Evolutionary conservation across 1,140 invertebrate genomes (phyloP).

Genomic region (Heliconius nattereri): DNA sequence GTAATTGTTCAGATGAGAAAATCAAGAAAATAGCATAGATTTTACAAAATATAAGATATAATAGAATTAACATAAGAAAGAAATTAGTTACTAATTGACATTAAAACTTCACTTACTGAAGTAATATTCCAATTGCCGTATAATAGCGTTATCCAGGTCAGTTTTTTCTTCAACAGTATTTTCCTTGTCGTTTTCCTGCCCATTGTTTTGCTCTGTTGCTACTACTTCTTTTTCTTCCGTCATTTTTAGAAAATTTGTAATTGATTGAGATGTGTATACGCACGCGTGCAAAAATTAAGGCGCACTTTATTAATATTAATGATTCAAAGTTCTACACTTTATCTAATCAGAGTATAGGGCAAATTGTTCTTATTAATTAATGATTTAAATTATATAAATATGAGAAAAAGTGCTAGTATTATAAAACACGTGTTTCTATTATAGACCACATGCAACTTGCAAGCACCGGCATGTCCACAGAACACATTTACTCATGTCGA

Average conservation of each 20-base stretch:
- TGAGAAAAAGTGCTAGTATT: neutral
- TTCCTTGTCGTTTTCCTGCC: conserved; percentile 49
- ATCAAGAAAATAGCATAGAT: no score
- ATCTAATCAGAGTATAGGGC: neutral
- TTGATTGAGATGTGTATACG: neutral
- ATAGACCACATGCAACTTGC: conserved; percentile 31
- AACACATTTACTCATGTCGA: no score
- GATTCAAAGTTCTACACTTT: neutral
- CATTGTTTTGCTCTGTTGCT: conserved; percentile 44
- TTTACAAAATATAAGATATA: neutral
- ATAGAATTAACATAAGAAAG: conserved; percentile 3
- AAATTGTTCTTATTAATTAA: neutral
- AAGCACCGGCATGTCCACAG: conserved; percentile 18
- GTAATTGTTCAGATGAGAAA: no score
- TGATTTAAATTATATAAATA: conserved; percentile 5
- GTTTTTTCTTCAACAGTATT: conserved; percentile 47
- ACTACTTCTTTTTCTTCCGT: conserved; percentile 63
- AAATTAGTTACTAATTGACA: neutral
- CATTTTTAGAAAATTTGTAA: conserved; percentile 49
- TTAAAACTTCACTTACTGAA: conserved; percentile 73
- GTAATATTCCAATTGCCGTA: conserved; percentile 85
- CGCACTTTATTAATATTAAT: conserved; percentile 19
- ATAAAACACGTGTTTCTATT: conserved; percentile 32
- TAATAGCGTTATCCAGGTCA: conserved; percentile 82
- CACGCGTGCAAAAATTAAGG: neutral